Percentiles rank a stretch among this genome's conserved stretches.
phyloP scores from a whole-genome alignment of 2,888 invertebrate genomes.

The Spilarctia lutea region DNA sequence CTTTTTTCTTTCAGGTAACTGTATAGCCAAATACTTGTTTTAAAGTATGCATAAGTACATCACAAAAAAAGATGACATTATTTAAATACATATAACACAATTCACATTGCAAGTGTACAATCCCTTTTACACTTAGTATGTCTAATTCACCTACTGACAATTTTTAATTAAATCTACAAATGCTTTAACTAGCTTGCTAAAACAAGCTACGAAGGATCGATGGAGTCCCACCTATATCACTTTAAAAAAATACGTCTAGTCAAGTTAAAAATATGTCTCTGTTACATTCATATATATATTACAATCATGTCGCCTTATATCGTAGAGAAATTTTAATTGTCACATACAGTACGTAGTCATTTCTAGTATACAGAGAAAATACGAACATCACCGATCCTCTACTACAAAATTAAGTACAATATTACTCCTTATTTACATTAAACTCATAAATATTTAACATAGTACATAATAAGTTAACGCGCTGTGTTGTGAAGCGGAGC shows the following conservation, averaged over 20 bases:
- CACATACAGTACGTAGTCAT: constrained; percentile 12
- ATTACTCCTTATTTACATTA: constrained; percentile 81
- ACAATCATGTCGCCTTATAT: constrained; percentile 4
- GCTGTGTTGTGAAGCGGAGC: constrained; percentile 59
- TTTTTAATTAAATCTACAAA: constrained; percentile 80
- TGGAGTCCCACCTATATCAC: constrained; percentile 50
- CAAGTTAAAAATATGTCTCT: constrained; percentile 26
- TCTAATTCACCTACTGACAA: constrained; percentile 73
- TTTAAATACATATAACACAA: neutral
- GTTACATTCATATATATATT: constrained; percentile 9
- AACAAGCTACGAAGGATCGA: constrained; percentile 75
- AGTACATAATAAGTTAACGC: constrained; percentile 77
- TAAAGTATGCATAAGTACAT: constrained; percentile 26
- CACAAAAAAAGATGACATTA: constrained; percentile 2
- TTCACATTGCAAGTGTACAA: constrained; percentile 35
- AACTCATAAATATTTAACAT: constrained; percentile 74
- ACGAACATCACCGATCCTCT: constrained; percentile 65
- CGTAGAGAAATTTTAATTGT: constrained; percentile 17
- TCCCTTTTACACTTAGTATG: constrained; percentile 41
- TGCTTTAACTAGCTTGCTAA: constrained; percentile 85
- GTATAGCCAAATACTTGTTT: constrained; percentile 16
- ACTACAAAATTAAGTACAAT: constrained; percentile 80
- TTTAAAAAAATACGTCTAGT: constrained; percentile 38
- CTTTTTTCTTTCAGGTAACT: constrained; percentile 14
- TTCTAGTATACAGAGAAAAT: constrained; percentile 15